These are phyloP conservation scores for Bunonema sp. DNA, from an alignment of 2,888 invertebrate genomes.

Conservation along the genomic window DNA sequence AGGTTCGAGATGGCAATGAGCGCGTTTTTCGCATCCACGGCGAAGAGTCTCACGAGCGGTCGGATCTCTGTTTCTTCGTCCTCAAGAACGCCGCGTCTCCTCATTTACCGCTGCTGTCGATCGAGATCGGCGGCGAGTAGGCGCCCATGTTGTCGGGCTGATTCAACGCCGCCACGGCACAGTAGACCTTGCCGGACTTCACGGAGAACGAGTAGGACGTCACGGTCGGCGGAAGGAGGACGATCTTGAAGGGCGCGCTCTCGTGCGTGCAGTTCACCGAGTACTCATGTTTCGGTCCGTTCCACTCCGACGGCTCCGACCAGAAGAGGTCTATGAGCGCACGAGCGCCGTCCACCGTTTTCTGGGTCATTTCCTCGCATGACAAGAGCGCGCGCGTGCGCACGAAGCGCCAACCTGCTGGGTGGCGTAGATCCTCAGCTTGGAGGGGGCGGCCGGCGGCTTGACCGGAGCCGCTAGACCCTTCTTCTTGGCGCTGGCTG, in stretches of 20 bases:
- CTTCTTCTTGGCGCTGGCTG: slow-evolving; percentile 20
- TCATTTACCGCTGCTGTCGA: slow-evolving; percentile 33
- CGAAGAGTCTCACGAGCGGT: slow-evolving; percentile 36
- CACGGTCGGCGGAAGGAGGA: slow-evolving; percentile 6
- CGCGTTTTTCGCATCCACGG: slow-evolving; percentile 34
- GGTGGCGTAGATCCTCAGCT: slow-evolving; percentile 30
- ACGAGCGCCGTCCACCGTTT: slow-evolving; percentile 39
- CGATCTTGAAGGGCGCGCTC: slow-evolving; percentile 8
- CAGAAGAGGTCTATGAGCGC: slow-evolving; percentile 41
- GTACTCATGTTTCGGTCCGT: slow-evolving; percentile 31
- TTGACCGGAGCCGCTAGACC: slow-evolving; percentile 36
- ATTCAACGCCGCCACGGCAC: slow-evolving; percentile 37
- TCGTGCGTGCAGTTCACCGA: slow-evolving; percentile 33
- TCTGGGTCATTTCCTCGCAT: slow-evolving; percentile 8
- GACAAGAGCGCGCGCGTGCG: not conserved
- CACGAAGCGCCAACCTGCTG: slow-evolving; percentile 21
- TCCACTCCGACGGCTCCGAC: slow-evolving; percentile 36
- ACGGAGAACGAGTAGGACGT: slow-evolving; percentile 33
- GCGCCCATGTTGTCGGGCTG: slow-evolving; percentile 33
- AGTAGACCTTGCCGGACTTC: slow-evolving; percentile 33
- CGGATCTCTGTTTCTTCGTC: slow-evolving; percentile 17
- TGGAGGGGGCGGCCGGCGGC: slow-evolving; percentile 29
- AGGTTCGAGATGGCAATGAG: slow-evolving; percentile 34
- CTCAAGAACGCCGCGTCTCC: not conserved
- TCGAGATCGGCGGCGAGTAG: slow-evolving; percentile 22